phyloP scores from a whole-genome alignment of 2,113 vertebrate species.

The Salvelinus sp. region DNA sequence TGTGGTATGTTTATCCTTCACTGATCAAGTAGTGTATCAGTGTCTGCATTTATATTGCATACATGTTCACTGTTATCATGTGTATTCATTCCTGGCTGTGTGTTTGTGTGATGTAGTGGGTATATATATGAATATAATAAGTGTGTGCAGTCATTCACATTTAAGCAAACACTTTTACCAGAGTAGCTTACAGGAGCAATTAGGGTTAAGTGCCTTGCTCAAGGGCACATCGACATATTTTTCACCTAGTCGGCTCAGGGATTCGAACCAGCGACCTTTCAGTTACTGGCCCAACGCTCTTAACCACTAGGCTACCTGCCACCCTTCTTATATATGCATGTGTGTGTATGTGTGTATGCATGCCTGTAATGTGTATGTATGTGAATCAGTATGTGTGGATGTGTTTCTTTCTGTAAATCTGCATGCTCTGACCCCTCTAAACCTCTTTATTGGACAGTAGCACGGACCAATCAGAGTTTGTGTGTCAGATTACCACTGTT shows the following conservation, averaged over 20 bases:
- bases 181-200: too few species aligned
- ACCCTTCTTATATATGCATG: neutral
- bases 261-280: too few species aligned
- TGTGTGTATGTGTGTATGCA: neutral
- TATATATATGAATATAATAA: neutral
- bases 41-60: neutral
- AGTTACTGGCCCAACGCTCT: too few species aligned
- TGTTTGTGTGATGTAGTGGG: neutral
- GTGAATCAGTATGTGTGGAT: neutral
- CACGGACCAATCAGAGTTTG: conserved; percentile 35
- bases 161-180: too few species aligned
- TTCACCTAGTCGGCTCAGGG: too few species aligned
- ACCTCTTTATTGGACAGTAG: conserved; percentile 40
- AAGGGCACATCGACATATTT: too few species aligned
- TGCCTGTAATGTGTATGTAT: neutral
- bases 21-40: conserved; percentile 7
- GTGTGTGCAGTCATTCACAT: too few species aligned
- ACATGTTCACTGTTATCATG: neutral
- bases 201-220: too few species aligned
- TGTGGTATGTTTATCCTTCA: too few species aligned
- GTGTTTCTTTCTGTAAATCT: neutral
- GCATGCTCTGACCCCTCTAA: conserved; percentile 18
- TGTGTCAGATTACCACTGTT: conserved; percentile 56
- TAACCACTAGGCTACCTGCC: too few species aligned
- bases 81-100: conserved; percentile 5